Conservation (phyloP, 2,888 invertebrate genomes). For the Nineta flava region DNA sequence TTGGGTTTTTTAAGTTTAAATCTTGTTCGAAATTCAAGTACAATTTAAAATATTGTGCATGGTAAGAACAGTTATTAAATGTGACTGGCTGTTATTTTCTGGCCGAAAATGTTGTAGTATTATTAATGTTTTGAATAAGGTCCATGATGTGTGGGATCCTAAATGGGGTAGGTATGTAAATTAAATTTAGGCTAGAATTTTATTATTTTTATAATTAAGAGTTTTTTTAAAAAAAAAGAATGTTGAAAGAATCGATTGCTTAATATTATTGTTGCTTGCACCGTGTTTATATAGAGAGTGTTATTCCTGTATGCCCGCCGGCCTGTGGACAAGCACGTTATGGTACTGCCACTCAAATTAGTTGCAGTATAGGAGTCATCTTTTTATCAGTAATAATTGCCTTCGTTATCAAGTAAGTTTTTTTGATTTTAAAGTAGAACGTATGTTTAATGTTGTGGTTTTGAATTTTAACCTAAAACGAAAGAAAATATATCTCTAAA, state of each 20-base stretch:
- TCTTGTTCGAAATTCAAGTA: too few relatives aligned
- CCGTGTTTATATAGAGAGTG: constrained; percentile 49
- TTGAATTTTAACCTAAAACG: not conserved
- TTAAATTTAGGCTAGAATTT: not conserved
- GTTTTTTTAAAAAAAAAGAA: not conserved
- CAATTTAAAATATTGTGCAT: too few relatives aligned
- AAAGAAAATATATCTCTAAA: not conserved
- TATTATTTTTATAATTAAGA: not conserved
- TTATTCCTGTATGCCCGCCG: constrained; percentile 84
- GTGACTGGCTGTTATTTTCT: too few relatives aligned
- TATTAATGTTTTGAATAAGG: too few relatives aligned
- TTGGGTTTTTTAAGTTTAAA: too few relatives aligned
- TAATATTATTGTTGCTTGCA: constrained; percentile 2
- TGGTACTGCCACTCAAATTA: constrained; percentile 35
- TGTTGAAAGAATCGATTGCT: not conserved
- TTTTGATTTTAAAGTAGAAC: not conserved
- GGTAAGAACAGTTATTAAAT: too few relatives aligned
- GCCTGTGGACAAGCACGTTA: constrained; percentile 64
- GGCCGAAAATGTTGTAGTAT: too few relatives aligned
- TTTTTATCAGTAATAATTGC: constrained; percentile 30
- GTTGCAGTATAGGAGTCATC: constrained; percentile 34
- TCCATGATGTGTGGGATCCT: too few relatives aligned
- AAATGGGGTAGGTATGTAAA: not conserved
- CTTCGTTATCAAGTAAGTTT: constrained; percentile 27
- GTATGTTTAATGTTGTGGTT: not conserved